These are phyloP conservation scores for Periparus ater DNA, from an alignment of 2,797 vertebrate genomes.

Conservation along the genomic window DNA sequence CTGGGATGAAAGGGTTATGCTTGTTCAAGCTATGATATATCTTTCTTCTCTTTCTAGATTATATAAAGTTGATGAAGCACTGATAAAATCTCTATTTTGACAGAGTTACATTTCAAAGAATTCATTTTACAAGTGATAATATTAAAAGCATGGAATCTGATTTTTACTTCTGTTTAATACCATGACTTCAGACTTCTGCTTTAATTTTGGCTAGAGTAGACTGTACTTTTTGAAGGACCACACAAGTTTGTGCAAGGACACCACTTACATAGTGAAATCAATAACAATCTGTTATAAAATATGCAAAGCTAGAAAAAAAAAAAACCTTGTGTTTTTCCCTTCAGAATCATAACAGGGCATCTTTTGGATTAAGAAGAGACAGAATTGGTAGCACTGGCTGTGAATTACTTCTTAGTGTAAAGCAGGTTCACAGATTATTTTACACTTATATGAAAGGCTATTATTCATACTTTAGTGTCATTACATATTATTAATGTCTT, in stretches of 20 bases:
- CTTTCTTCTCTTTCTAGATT: background rate
- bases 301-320: background rate
- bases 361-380: background rate
- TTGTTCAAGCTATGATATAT: background rate
- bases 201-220: background rate
- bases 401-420: background rate
- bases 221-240: background rate
- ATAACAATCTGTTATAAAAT: background rate
- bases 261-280: background rate
- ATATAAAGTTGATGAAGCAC: background rate
- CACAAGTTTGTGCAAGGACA: background rate
- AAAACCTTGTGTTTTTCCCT: background rate
- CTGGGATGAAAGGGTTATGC: background rate
- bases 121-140: background rate
- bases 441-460: background rate
- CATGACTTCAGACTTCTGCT: background rate
- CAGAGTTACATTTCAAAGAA: background rate
- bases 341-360: background rate
- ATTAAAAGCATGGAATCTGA: background rate
- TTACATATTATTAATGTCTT: background rate
- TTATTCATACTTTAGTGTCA: background rate
- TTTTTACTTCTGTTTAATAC: background rate
- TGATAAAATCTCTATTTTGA: background rate
- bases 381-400: background rate
- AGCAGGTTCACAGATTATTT: background rate